Evolutionary conservation across 1,140 invertebrate genomes (phyloP), one percentile per base, ranked within the genome.

Genomic region (Ceratoteleas bidentatus): DNA sequence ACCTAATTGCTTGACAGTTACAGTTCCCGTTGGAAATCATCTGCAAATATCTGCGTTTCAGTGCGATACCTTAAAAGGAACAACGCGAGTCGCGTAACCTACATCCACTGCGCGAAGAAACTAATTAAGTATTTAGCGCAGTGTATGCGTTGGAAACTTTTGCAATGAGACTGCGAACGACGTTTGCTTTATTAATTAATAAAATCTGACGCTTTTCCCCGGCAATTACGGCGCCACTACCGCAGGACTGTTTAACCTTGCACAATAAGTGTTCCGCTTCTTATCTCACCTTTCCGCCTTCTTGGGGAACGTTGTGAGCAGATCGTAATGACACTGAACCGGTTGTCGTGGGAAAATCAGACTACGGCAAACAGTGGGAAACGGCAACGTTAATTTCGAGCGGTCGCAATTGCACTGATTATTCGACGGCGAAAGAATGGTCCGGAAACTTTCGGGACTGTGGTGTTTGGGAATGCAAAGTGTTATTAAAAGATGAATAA

Each of bases 61-160:
- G 32, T 53, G 13, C 2, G 36, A 7, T 34, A 24, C 40, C 36
- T 45, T 16, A 52, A 62, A 49, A 62, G 60, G 16, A 65, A 56
- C 50, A 34, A 45, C 38, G 38, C 33, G 14, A 58, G 4, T 49
- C 49, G 58, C 11, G 47, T 47, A 52, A 69, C 65, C 54, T 69
- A 56, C 45, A 69, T 58, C 32, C 54, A 58, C 24, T 69, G 54
- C 36, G 36, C 49, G 56, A 57, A 68, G 65, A 50, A 49, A 47
- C 45, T 69, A 69, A 58, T 69, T 69, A 69, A 36, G 54, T 69
- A 60, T 69, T 58, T 58, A 58, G 34, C 4, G 15, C 66, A 33
- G 14, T 57, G 13, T 54, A 56, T 49, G 50, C 36, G 38, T 43
- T 66, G 15, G 33, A 56, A 66, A 66, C 62, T 66, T 54, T 66